phyloP scores from a whole-genome alignment of 2,888 invertebrate genomes.

The Cecidostiba fungosa region DNA sequence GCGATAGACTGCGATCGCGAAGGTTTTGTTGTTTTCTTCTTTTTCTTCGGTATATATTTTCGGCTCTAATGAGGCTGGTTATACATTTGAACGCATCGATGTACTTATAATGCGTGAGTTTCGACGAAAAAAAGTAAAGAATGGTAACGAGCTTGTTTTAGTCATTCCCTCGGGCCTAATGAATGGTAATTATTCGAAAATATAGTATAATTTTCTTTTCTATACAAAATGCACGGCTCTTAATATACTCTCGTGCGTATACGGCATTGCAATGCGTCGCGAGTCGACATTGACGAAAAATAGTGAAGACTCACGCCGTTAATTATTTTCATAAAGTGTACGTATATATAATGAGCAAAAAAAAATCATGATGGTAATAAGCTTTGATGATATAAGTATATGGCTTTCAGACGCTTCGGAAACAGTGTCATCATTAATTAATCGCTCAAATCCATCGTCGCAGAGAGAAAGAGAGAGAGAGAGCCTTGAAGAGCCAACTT shows the following conservation, averaged over 20 bases:
- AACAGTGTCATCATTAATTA: background rate
- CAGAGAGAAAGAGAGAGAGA: background rate
- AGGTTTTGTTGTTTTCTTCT: no score
- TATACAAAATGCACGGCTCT: background rate
- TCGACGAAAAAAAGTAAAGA: background rate
- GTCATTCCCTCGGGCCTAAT: background rate
- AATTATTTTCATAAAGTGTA: background rate
- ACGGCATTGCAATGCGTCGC: background rate
- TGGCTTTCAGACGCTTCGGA: background rate
- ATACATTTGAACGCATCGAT: no score
- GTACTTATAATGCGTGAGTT: no score
- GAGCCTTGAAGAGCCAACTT: background rate
- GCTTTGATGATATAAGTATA: no score
- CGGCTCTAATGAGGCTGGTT: no score
- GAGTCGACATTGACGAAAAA: background rate
- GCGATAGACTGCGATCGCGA: no score
- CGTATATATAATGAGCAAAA: background rate
- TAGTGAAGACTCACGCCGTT: background rate
- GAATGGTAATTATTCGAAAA: background rate
- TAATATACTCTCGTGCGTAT: background rate
- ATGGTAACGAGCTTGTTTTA: background rate
- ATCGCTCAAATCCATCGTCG: background rate
- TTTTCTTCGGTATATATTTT: no score
- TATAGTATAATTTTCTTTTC: background rate
- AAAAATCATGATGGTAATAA: background rate